These are phyloP conservation scores for Drosophila prosaltans DNA, from an alignment of 1,140 invertebrate genomes.

Conservation along the genomic window DNA sequence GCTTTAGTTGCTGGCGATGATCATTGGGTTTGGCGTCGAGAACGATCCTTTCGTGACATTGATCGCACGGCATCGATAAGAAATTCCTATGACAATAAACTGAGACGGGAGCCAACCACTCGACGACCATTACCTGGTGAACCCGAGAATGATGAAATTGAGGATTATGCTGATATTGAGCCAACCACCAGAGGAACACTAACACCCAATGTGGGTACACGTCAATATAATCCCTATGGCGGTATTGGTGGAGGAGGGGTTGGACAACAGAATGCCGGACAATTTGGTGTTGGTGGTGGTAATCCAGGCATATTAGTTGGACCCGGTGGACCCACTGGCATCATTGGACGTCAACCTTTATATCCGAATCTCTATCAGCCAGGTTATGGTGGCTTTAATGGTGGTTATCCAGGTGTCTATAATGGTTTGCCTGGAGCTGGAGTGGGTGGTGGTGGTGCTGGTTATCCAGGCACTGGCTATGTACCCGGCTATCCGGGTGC, in stretches of 20 bases:
- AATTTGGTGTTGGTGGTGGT: slow-evolving; percentile 52
- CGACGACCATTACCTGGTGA: slow-evolving; percentile 64
- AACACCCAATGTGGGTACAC: slow-evolving; percentile 59
- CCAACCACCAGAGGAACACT: slow-evolving; percentile 29
- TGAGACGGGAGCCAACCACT: slow-evolving; percentile 70
- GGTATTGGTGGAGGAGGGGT: slow-evolving; percentile 15
- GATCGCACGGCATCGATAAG: slow-evolving; percentile 45
- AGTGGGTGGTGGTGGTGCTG: slow-evolving; percentile 17
- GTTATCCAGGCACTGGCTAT: slow-evolving; percentile 25
- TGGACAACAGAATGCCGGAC: slow-evolving; percentile 51
- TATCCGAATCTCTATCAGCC: slow-evolving; percentile 60
- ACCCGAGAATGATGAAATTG: slow-evolving; percentile 76
- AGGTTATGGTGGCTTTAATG: slow-evolving; percentile 48
- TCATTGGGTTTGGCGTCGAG: slow-evolving; percentile 62
- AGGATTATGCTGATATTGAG: slow-evolving; percentile 70
- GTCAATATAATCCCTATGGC: slow-evolving; percentile 68
- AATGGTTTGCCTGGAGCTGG: slow-evolving; percentile 31
- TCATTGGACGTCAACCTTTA: slow-evolving; percentile 80
- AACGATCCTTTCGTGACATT: slow-evolving; percentile 62
- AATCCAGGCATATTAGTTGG: slow-evolving; percentile 84
- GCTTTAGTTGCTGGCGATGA: slow-evolving; percentile 35
- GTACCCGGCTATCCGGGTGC: slow-evolving; percentile 36
- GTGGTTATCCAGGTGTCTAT: slow-evolving; percentile 50
- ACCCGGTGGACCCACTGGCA: slow-evolving; percentile 85
- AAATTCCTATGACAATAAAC: slow-evolving; percentile 52